phyloP scores from a whole-genome alignment of 2,888 invertebrate species.

The Philonicus albiceps region DNA sequence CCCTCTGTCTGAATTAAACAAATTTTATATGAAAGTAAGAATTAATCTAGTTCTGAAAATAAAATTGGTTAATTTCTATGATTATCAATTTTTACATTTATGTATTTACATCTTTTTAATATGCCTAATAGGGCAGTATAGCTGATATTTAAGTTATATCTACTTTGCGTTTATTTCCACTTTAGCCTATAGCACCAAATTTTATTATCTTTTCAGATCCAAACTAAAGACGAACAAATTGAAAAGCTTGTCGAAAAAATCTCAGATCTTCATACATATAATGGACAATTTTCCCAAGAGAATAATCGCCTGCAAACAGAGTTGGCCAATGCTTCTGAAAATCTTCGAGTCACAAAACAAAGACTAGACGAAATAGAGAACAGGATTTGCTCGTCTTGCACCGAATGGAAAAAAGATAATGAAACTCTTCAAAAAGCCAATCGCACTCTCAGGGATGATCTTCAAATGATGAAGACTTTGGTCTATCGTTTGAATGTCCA shows the following conservation, averaged over 20 bases:
- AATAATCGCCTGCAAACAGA: conserved; percentile 68
- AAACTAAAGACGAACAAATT: conserved; percentile 70
- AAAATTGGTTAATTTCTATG: too few relatives aligned
- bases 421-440: conserved; percentile 64
- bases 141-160: too few relatives aligned
- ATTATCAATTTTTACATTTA: too few relatives aligned
- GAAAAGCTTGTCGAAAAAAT: conserved; percentile 71
- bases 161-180: too few relatives aligned
- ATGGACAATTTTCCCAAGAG: conserved; percentile 70
- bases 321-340: conserved; percentile 65
- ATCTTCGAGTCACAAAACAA: conserved; percentile 65
- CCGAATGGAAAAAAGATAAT: conserved; percentile 54
- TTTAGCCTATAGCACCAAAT: too few relatives aligned
- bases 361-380: conserved; percentile 61
- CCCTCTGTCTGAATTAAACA: too few relatives aligned
- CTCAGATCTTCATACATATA: conserved; percentile 68
- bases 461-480: conserved; percentile 78
- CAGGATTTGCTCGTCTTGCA: conserved; percentile 59
- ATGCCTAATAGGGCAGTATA: too few relatives aligned
- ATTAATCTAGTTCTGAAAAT: too few relatives aligned
- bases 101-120: too few relatives aligned
- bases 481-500: conserved; percentile 81
- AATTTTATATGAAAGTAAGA: too few relatives aligned
- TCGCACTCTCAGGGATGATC: conserved; percentile 70
- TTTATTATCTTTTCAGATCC: conserved; percentile 63